A percentile compares a stretch with the other conserved stretches of the same genome.
Conservation (phyloP, 2,888 invertebrate genomes). For the Epirrita christyi region DNA sequence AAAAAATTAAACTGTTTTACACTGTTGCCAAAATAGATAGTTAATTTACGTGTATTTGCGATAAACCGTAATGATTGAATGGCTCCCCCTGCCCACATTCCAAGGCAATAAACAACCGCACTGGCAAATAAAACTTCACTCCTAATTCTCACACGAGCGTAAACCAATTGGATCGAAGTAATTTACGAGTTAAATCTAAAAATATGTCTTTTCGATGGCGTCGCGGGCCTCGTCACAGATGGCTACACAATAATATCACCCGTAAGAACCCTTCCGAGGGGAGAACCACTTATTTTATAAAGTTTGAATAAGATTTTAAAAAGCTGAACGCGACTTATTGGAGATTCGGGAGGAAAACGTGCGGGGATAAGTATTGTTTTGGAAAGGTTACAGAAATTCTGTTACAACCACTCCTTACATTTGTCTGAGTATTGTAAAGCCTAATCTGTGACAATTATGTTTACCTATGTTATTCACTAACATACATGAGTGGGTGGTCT, state of each 20-base stretch:
- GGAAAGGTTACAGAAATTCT: conserved; percentile 51
- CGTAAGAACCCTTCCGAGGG: conserved; percentile 68
- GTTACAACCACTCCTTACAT: conserved; percentile 33
- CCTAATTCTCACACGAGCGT: conserved; percentile 80
- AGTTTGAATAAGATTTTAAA: conserved; percentile 85
- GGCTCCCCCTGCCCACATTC: conserved; percentile 32
- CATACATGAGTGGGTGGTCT: too few relatives aligned
- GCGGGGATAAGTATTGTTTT: conserved; percentile 51
- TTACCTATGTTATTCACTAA: not conserved
- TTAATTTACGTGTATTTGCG: conserved; percentile 16
- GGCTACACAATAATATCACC: conserved; percentile 80
- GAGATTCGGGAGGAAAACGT: conserved; percentile 58
- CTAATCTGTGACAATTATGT: not conserved
- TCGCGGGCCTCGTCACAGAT: conserved; percentile 77
- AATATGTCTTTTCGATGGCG: conserved; percentile 82
- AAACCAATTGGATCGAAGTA: conserved; percentile 81
- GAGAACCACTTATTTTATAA: conserved; percentile 78
- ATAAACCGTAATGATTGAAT: conserved; percentile 30
- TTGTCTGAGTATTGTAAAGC: conserved; percentile 25
- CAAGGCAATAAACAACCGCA: conserved; percentile 66
- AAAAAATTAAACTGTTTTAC: too few relatives aligned
- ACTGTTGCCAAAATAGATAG: not conserved
- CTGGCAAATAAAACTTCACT: conserved; percentile 71
- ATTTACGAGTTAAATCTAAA: conserved; percentile 84
- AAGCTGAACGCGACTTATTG: conserved; percentile 68